Conservation (phyloP, 2,888 invertebrate genomes). For the Tupiocoris notatus region DNA sequence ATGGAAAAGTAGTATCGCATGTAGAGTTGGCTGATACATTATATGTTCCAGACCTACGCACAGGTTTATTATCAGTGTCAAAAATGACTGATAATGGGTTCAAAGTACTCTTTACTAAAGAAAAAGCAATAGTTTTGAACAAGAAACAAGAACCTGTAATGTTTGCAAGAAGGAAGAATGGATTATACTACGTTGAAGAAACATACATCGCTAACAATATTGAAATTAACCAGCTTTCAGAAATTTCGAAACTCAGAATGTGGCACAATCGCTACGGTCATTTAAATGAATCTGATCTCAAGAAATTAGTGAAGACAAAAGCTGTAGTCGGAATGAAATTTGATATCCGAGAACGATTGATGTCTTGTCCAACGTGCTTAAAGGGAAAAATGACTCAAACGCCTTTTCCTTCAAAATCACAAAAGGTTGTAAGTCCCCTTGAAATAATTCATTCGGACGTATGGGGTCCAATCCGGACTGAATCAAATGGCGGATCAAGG, state of each 20-base stretch:
- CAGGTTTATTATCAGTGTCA: too few species aligned
- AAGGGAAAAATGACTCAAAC: neutral
- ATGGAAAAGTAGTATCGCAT: too few species aligned
- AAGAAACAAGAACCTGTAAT: too few species aligned
- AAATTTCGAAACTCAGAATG: neutral
- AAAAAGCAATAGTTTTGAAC: too few species aligned
- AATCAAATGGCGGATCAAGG: neutral
- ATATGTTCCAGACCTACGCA: too few species aligned
- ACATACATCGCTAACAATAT: neutral
- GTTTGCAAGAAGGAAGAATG: neutral
- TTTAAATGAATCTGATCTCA: conserved; percentile 5
- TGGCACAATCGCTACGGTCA: conserved; percentile 13
- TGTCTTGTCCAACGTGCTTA: neutral
- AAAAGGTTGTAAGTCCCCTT: neutral
- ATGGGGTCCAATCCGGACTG: neutral
- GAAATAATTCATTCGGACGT: neutral
- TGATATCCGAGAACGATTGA: neutral
- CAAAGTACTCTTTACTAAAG: too few species aligned
- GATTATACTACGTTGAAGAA: neutral
- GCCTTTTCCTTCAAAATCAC: neutral
- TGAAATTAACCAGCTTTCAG: neutral
- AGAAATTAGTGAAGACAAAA: neutral
- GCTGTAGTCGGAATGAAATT: neutral
- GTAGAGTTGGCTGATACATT: too few species aligned
- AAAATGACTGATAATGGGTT: too few species aligned